Evolutionary conservation across 2,888 invertebrate species (phyloP), one percentile per base, ranked within the genome.

Genomic region (Ophion ellenae): DNA sequence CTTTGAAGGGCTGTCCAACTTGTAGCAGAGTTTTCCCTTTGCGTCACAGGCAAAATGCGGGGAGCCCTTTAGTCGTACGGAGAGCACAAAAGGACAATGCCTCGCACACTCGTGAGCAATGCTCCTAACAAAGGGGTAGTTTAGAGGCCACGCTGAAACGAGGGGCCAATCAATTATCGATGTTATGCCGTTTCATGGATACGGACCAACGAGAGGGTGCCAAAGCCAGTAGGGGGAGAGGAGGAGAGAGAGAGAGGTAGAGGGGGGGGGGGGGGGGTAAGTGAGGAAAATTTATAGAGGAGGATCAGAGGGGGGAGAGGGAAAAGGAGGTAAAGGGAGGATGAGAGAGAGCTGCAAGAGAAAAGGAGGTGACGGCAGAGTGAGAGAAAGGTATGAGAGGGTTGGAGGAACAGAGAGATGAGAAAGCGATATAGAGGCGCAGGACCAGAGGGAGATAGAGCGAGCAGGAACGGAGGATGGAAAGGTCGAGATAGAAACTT

Each of bases 151-250:
- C 64, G 70, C 14, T 75, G 84, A 74, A 85, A 28, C 81, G 73
- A 84, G 81, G 74, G 74, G 78, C 81, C 78, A 85, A 85, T 85
- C 84, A 78, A 81, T 85, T 81, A 85, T 78, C 81, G 81, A 74
- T 47, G 84, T 85, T 85, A 78, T 74, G 67, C 69, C 70, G 70
- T 63, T 66, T 66, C 28, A 45, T 61, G n/a, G 20, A 4, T 28
- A 32, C 28, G 14, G 57, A 28, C 14, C 17, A 24, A 9, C 24
- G 53, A 53, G 53, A 17, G 11, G 3, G 1, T 32, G 32, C 32
- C 32, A 17, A 4, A 11, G 4, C 24, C 24, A 24, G 24, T 24
- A 24, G 24, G 1, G 24, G 1, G 17, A 6, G 11, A 14, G 59
- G 17, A 28, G 11, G 36, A 36, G 45, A 40, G 67, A n/a, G 20